A percentile compares a stretch with the other conserved stretches of the same genome.
Conservation (phyloP, 2,797 vertebrate species). For the Ctenopoma kingsleyae region DNA sequence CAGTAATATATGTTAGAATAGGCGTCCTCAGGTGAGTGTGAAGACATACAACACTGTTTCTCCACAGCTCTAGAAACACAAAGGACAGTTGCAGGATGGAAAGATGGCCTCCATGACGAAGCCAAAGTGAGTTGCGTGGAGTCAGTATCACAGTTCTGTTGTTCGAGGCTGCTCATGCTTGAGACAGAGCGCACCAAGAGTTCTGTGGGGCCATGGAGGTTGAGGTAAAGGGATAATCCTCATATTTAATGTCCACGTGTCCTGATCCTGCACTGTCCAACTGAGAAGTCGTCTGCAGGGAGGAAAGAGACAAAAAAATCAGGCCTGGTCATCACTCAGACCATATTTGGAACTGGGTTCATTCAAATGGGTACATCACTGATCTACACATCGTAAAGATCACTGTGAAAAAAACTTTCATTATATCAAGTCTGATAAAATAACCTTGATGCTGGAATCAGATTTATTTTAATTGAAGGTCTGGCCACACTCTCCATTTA, state of each 20-base stretch:
- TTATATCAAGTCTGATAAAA: neutral
- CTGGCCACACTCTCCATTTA: too few species aligned
- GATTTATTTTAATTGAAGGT: neutral
- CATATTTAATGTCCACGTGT: conserved; percentile 93
- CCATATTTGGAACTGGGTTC: neutral
- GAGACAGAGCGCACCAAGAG: conserved; percentile 93
- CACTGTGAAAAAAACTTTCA: too few species aligned
- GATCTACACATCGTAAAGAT: too few species aligned
- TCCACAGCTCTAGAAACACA: neutral
- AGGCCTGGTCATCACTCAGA: neutral
- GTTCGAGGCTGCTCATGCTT: conserved; percentile 83
- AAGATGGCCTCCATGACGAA: neutral
- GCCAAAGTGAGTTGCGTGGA: neutral
- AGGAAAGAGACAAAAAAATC: conserved; percentile 11
- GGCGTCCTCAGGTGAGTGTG: neutral
- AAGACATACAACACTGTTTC: conserved; percentile 2
- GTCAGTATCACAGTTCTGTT: conserved; percentile 27
- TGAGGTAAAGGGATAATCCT: conserved; percentile 90
- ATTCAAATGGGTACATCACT: too few species aligned
- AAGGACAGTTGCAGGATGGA: neutral
- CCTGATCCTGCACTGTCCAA: conserved; percentile 79
- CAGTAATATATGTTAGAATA: neutral
- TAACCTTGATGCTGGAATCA: neutral
- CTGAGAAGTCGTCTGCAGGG: conserved; percentile 78
- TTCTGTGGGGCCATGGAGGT: conserved; percentile 86